A percentile compares a stretch with the other conserved stretches of the same genome.
phyloP scores from a whole-genome alignment of 2,113 vertebrate species.

The Micronisus gabar region DNA sequence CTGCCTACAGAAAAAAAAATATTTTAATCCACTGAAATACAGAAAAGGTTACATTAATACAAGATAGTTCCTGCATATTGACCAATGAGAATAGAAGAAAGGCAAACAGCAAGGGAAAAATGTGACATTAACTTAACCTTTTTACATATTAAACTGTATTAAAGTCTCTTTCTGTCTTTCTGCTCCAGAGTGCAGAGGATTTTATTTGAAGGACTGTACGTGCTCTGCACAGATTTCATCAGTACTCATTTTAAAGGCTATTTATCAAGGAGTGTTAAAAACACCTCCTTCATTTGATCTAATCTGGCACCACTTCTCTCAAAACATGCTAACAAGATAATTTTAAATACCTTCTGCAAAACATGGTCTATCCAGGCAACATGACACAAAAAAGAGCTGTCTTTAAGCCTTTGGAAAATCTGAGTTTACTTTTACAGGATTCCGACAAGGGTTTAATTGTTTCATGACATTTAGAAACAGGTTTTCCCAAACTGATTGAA shows the following conservation, averaged over 20 bases:
- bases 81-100: constrained; percentile 2
- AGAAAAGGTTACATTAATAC: constrained; percentile 20
- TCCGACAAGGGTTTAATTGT: neutral
- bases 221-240: neutral
- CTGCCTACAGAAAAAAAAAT: neutral
- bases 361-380: neutral
- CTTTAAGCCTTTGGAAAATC: neutral
- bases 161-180: constrained; percentile 12
- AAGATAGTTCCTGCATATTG: neutral
- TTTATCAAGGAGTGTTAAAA: constrained; percentile 30
- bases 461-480: neutral
- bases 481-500: neutral
- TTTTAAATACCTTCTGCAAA: constrained; percentile 21
- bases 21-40: neutral
- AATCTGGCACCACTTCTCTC: neutral
- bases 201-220: neutral
- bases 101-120: neutral
- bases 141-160: constrained; percentile 47
- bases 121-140: constrained; percentile 61
- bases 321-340: neutral
- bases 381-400: neutral
- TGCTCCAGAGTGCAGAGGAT: neutral
- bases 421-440: neutral
- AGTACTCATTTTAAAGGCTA: neutral
- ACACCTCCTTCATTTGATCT: constrained; percentile 20